Base-by-base conservation (phyloP, 2,888 invertebrate species). In the Drosophila borealis region DNA sequence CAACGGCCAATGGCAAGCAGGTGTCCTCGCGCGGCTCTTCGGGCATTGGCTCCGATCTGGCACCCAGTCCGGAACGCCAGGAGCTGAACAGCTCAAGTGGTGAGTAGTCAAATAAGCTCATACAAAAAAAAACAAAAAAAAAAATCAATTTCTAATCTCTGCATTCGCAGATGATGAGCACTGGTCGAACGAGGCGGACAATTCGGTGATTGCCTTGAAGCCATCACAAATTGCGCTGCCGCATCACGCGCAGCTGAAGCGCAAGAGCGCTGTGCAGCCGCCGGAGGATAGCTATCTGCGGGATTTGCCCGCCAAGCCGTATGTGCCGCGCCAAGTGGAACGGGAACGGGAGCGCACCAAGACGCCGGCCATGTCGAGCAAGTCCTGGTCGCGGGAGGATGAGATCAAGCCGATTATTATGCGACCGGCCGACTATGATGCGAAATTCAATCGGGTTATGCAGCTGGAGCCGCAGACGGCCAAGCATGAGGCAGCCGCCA, bases 11-110 rank as follows among this genome's bases (percentile, higher is more conserved):
- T 54, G 87, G 82, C 44, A 92, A 92, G 46, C 92, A 92, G 73
- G 95, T 95, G 82, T 95, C 95, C 2, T 96, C 96, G 11, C 96
- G 97, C 0, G 96, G 96, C 0, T 97, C 97, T 79, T 96, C 96
- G 5, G 97, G 97, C 0, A 97, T 97, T 59, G 97, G 97, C 10
- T 97, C 97, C 13, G 97, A 97, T 87, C 94, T 97, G 89, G 97
- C 97, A 0, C 97, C 96, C 1, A 97, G 96, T 61, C 97, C 97
- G 0, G 96, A 96, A 78, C 90, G 93, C n/a, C 93, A 93, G 72
- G 93, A 93, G 49, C 85, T 91, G 3, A 92, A 92, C 64, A 93
- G 92, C 41, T 93, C 93, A 13, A 93, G 93, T 79, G 93, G 93
- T 93, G 70, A 78, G 91, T 88, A 14, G 9, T 2, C 3, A 29